Evolutionary conservation across 2,888 invertebrate species (phyloP), one percentile per base, ranked within the genome.

Genomic region (Notodromas monacha): DNA sequence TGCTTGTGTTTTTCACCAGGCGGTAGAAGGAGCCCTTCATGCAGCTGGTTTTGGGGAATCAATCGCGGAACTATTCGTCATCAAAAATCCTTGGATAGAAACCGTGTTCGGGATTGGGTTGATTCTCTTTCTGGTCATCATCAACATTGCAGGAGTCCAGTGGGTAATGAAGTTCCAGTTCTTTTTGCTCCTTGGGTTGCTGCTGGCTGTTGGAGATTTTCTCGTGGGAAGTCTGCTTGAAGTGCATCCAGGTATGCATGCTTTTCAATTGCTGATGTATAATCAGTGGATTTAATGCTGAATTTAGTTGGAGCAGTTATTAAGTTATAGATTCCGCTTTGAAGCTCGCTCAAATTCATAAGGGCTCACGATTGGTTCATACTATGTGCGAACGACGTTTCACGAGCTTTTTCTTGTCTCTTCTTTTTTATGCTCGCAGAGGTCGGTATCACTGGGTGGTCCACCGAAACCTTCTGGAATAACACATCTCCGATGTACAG

Each of bases 121-220:
- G 28, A 72, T 86, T 2, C 50, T 84, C 28, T 52, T 81, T 21
- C 56, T 89, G 12, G 68, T 79, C 32, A 64, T 69, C 36, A 81
- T 89, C 39, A 89, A 92, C 53, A 60, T 86, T 26, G 84, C 86
- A 14, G 89, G 89, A 26, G 86, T 92, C 1, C 86, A 86, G 48
- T 89, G 86, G 84, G 86, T 92, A 14, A 70, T 92, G 33, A 77
- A 89, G 44, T 54, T 89, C 32, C 89, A 92, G 47, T 79, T 89
- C 52, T 54, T 70, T 16, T 58, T 92, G 28, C 57, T 89, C 14
- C 55, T 81, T 39, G 63, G 84, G 32, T 58, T 92, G 34, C 57
- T 81, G 31, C 50, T 81, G 35, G 81, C 86, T 34, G 79, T 77
- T 8, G 54, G 79, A 38, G 86, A 89, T 52, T 84, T 92, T 49